Evolutionary conservation across 2,797 vertebrate genomes (phyloP).

Genomic region (Galagoides demidoff): DNA sequence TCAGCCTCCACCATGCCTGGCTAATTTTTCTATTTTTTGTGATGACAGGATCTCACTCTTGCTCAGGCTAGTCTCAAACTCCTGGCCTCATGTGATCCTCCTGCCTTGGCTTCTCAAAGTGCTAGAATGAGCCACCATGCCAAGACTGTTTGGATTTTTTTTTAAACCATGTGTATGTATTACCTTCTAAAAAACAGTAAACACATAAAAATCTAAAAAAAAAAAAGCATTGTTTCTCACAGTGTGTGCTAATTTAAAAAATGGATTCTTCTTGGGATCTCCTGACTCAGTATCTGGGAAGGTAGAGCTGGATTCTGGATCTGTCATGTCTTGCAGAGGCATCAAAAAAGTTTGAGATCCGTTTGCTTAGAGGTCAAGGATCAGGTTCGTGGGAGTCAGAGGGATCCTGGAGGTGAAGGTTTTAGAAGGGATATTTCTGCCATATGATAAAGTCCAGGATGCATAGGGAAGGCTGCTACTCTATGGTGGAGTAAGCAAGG

Average conservation of each 20-base stretch:
- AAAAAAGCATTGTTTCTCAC: conserved; percentile 25
- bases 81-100: neutral
- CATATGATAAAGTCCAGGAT: neutral
- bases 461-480: neutral
- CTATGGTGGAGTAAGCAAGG: neutral
- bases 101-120: neutral
- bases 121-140: neutral
- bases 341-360: neutral
- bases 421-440: neutral
- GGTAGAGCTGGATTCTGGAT: neutral
- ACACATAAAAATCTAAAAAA: neutral
- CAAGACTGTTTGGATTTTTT: neutral
- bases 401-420: neutral
- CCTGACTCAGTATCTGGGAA: neutral
- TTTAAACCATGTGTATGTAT: neutral
- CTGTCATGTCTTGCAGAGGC: neutral
- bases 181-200: conserved; percentile 21
- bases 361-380: neutral
- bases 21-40: neutral
- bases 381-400: neutral
- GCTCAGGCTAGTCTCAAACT: neutral
- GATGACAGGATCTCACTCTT: neutral
- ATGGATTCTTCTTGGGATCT: neutral
- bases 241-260: neutral
- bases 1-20: neutral